Conservation (phyloP, 2,888 invertebrate genomes). For the Diarsia mendica region DNA sequence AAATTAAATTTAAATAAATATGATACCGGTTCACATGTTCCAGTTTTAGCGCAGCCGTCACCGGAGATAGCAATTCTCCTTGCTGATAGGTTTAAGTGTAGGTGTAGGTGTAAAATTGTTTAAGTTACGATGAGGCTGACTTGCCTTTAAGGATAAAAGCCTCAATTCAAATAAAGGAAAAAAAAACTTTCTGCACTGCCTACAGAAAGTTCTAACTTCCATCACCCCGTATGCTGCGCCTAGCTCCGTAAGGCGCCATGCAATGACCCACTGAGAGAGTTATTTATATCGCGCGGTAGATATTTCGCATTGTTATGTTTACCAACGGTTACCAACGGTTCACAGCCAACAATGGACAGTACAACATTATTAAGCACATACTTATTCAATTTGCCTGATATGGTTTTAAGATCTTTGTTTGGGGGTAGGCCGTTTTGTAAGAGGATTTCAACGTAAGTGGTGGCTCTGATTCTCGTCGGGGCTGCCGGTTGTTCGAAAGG, state of each 20-base stretch:
- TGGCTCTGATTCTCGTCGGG: too few species aligned
- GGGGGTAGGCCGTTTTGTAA: slow-evolving; percentile 32
- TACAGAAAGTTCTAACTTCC: slow-evolving; percentile 19
- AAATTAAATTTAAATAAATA: too few species aligned
- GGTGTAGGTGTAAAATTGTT: too few species aligned
- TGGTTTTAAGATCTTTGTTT: slow-evolving; percentile 40
- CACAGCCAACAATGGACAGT: slow-evolving; percentile 60
- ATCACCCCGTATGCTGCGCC: slow-evolving; percentile 42
- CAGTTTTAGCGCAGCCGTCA: too few species aligned
- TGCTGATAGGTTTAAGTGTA: too few species aligned
- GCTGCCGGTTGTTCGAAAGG: too few species aligned
- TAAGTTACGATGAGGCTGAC: too few species aligned
- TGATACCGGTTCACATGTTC: too few species aligned
- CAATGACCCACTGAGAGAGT: slow-evolving; percentile 73
- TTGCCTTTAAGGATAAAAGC: too few species aligned
- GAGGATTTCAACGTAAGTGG: slow-evolving; percentile 25
- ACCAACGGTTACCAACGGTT: slow-evolving; percentile 49
- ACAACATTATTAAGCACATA: slow-evolving; percentile 64
- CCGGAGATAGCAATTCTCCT: too few species aligned
- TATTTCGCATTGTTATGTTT: slow-evolving; percentile 71
- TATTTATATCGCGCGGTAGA: slow-evolving; percentile 71
- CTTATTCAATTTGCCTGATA: slow-evolving; percentile 63
- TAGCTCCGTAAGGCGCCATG: slow-evolving; percentile 67
- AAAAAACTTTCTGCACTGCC: too few species aligned
- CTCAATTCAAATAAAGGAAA: too few species aligned